These are phyloP conservation scores for Argyra leucocephala DNA, from an alignment of 2,888 invertebrate genomes.

Conservation along the genomic window DNA sequence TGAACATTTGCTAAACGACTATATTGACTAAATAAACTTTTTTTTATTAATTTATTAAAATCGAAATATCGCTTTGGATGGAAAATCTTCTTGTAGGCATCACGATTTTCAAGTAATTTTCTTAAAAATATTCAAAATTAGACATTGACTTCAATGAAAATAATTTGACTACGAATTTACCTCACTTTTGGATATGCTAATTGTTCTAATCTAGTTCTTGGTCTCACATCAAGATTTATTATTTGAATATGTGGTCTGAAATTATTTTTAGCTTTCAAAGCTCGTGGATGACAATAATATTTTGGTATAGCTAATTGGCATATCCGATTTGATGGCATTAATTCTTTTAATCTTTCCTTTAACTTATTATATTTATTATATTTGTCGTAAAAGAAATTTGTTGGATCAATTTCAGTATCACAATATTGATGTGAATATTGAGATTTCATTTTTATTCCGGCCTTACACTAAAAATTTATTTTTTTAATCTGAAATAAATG, in stretches of 20 bases:
- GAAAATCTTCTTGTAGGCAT: background rate
- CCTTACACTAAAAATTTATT: no score
- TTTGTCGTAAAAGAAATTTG: background rate
- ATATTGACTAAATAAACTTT: conserved; percentile 36
- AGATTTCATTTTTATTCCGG: no score
- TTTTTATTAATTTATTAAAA: conserved; percentile 34
- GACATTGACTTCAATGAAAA: background rate
- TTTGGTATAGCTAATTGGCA: background rate
- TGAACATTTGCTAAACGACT: conserved; percentile 34
- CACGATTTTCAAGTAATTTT: conserved; percentile 9
- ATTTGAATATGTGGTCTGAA: background rate
- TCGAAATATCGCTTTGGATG: conserved; percentile 23
- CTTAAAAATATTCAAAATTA: conserved; percentile 8
- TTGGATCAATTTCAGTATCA: background rate
- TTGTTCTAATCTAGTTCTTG: conserved; percentile 34
- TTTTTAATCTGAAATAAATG: no score
- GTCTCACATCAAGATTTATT: background rate
- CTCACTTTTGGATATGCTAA: conserved; percentile 32
- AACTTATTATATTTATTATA: background rate
- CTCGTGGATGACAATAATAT: background rate
- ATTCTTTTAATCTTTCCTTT: background rate
- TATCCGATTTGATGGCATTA: background rate
- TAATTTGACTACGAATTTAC: conserved; percentile 18
- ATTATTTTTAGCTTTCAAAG: background rate
- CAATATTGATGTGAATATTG: background rate